Conservation (phyloP, 1,140 invertebrate genomes). For the Drosophila lini region DNA sequence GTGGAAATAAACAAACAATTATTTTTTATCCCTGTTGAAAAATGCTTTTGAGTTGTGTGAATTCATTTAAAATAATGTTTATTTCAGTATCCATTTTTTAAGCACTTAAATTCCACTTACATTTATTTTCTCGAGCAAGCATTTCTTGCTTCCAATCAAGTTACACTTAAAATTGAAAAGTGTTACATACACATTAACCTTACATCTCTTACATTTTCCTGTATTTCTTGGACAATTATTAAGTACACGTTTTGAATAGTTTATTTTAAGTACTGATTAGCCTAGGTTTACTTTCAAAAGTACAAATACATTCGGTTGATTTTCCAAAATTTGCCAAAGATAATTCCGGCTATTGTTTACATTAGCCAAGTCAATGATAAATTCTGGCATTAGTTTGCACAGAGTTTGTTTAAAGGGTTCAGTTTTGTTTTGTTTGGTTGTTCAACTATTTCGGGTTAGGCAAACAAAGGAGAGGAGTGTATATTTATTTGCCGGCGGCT, state of each 20-base stretch:
- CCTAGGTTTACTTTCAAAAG: conserved; percentile 37
- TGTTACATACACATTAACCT: conserved; percentile 11
- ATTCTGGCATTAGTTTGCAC: conserved; percentile 27
- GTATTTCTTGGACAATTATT: conserved; percentile 49
- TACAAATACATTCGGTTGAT: conserved; percentile 22
- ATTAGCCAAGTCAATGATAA: conserved; percentile 34
- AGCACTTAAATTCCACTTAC: conserved; percentile 46
- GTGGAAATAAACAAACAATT: conserved; percentile 15
- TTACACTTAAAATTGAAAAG: conserved; percentile 60
- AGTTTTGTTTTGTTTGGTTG: conserved; percentile 1
- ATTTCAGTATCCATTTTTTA: conserved; percentile 30
- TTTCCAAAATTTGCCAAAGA: conserved; percentile 8
- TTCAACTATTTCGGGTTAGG: conserved; percentile 18
- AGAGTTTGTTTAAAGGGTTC: conserved; percentile 5
- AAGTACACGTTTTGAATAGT: conserved; percentile 28
- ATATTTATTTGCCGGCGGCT: conserved; percentile 13
- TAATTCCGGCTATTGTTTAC: conserved; percentile 35
- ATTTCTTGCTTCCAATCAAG: conserved; percentile 44
- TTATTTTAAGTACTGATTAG: conserved; percentile 21
- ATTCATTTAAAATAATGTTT: conserved; percentile 51
- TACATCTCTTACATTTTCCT: conserved; percentile 36
- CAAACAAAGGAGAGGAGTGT: conserved; percentile 13
- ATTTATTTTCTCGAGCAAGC: conserved; percentile 35
- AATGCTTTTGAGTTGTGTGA: not conserved
- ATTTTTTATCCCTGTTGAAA: conserved; percentile 1